phyloP scores from a whole-genome alignment of 2,888 invertebrate genomes.

The Platycheirus albimanus region DNA sequence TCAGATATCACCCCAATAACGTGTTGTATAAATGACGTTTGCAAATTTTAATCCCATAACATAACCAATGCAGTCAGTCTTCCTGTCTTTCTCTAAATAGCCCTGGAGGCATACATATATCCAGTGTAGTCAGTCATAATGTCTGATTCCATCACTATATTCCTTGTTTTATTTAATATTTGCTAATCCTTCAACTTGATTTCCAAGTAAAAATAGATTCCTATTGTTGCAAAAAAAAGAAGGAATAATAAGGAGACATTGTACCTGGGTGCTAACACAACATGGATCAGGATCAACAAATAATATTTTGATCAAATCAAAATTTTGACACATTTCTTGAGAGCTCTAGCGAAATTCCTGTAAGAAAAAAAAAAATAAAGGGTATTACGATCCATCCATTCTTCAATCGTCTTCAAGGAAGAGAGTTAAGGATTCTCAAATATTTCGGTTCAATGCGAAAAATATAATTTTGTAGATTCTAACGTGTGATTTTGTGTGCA shows the following conservation, averaged over 20 bases:
- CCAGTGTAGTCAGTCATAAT: constrained; percentile 7
- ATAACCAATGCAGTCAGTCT: constrained; percentile 2
- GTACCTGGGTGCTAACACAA: constrained; percentile 49
- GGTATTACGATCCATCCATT: constrained; percentile 1
- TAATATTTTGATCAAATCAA: constrained; percentile 69
- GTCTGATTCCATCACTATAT: constrained; percentile 33
- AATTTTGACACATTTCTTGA: constrained; percentile 63
- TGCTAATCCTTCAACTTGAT: constrained; percentile 74
- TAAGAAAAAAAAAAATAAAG: constrained; percentile 15
- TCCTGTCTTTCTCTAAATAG: not conserved
- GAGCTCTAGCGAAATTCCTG: too few species aligned
- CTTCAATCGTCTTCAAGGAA: not conserved
- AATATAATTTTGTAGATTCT: constrained; percentile 6
- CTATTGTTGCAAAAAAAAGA: constrained; percentile 36
- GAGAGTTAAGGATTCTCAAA: not conserved
- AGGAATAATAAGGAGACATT: not conserved
- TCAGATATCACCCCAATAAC: constrained; percentile 72
- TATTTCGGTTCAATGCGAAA: not conserved
- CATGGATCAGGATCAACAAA: constrained; percentile 50
- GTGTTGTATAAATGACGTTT: too few species aligned
- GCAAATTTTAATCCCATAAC: constrained; percentile 71
- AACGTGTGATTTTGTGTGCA: constrained; percentile 57
- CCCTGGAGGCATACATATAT: constrained; percentile 3
- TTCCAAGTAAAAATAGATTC: constrained; percentile 33
- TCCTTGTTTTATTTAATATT: constrained; percentile 44